Evolutionary conservation across 2,113 vertebrate genomes (phyloP), one percentile per base, ranked within the genome.

Genomic region (Uria aalge): DNA sequence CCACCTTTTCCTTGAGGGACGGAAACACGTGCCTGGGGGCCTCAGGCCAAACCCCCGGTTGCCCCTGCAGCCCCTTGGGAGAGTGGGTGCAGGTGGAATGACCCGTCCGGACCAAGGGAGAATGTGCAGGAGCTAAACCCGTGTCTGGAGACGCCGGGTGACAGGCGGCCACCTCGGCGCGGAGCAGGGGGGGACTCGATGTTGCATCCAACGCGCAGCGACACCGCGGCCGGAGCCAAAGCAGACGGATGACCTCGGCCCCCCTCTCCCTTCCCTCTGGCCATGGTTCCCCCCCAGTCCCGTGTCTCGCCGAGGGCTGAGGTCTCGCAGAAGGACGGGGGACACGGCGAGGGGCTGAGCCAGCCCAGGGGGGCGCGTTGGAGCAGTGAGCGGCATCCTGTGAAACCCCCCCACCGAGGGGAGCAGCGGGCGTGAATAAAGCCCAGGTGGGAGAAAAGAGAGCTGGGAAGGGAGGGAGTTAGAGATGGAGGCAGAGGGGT

Each of bases 201-300:
- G 78, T 59, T 6, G 4, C 22, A 23, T 26, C 40, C 26, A 9
- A 16, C 5, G 6, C 1, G 1, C 41, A 29, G 40, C 0, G 0
- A 87, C 96, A 90, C 43, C 9, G 0, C 1, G 1, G 13, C 47
- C 4, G 4, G 27, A 85, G 56, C 64, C 36, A 12, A 43, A 43
- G 50, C 26, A 5, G 29, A 8, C 1, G 8, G n/a, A n/a, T 40
- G 38, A 8, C 9, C 14, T 23, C 5, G 16, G 9, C 43, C 38
- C 23, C 15, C 24, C 21, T 69, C 43, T 66, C 67, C 26, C 30
- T 55, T 40, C 30, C 30, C 27, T 36, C 40, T 18, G 47, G 38
- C 47, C 59, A 15, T 0, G 0, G 36, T 59, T n/a, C 20, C 23
- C 63, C 32, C 34, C n/a, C 22, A 32, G 34, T 45, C 43, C 43